Evolutionary conservation across 2,797 vertebrate species (phyloP).

Genomic region (Triplophysa yarkandensis): DNA sequence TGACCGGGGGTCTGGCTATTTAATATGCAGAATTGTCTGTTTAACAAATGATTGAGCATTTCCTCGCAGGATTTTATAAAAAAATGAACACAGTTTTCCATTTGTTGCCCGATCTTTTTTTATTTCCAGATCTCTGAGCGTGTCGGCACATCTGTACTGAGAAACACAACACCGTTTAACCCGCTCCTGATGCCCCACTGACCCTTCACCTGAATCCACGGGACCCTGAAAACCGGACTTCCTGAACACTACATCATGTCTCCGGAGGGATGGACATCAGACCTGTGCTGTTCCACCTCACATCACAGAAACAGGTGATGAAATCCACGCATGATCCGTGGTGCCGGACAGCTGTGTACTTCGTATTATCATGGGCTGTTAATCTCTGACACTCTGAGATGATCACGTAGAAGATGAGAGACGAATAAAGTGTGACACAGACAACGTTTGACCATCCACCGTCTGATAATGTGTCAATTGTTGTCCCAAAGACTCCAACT

Average conservation of each 20-base stretch:
- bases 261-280: constrained; percentile 35
- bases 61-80: no score
- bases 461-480: constrained; percentile 3
- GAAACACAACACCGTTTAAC: constrained; percentile 63
- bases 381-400: constrained; percentile 63
- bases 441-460: background rate
- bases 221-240: constrained; percentile 64
- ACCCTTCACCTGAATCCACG: constrained; percentile 46
- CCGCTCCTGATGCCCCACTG: constrained; percentile 63
- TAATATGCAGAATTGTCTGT: background rate
- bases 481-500: constrained; percentile 9
- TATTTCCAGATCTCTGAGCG: constrained; percentile 9
- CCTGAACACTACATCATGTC: constrained; percentile 61
- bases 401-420: constrained; percentile 55
- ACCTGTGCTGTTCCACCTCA: background rate
- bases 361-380: constrained; percentile 64
- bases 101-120: no score
- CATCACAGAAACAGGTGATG: constrained; percentile 67
- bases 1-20: background rate
- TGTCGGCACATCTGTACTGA: constrained; percentile 65
- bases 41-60: background rate
- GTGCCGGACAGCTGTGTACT: constrained; percentile 67
- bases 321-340: constrained; percentile 60
- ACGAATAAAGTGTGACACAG: background rate
- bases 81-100: no score